Conservation (phyloP, 2,113 vertebrate genomes). For the Chrysemys picta region DNA sequence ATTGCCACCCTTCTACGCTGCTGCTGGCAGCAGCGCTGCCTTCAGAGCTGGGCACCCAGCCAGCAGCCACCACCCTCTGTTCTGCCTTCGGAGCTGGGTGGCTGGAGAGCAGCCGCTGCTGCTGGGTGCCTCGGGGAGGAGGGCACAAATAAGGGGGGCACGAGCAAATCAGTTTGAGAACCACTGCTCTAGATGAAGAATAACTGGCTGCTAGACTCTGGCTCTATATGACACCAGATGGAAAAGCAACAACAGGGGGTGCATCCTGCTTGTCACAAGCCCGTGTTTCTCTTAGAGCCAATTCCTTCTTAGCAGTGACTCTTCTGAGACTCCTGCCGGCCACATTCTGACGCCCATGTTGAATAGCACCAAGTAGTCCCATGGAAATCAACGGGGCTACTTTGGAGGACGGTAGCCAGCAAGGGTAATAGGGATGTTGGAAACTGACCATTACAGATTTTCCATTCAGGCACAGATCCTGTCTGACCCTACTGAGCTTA, state of each 20-base stretch:
- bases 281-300: neutral
- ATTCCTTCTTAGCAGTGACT: neutral
- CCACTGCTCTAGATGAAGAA: neutral
- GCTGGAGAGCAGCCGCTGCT: no score
- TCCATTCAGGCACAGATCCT: neutral
- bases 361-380: no score
- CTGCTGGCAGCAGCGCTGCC: no score
- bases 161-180: no score
- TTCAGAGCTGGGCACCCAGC: no score
- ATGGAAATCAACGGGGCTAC: neutral
- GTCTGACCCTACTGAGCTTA: neutral
- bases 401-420: neutral
- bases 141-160: no score
- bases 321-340: neutral
- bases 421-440: neutral
- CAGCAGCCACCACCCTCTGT: no score
- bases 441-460: neutral
- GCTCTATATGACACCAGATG: neutral
- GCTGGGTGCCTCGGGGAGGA: no score
- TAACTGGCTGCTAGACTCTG: neutral
- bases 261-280: neutral
- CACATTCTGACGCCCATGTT: neutral
- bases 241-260: neutral
- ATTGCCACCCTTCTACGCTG: no score
- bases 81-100: no score